Percentiles rank a stretch among this genome's conserved stretches.
phyloP scores from a whole-genome alignment of 1,140 invertebrate species.

The Venturia canescens region DNA sequence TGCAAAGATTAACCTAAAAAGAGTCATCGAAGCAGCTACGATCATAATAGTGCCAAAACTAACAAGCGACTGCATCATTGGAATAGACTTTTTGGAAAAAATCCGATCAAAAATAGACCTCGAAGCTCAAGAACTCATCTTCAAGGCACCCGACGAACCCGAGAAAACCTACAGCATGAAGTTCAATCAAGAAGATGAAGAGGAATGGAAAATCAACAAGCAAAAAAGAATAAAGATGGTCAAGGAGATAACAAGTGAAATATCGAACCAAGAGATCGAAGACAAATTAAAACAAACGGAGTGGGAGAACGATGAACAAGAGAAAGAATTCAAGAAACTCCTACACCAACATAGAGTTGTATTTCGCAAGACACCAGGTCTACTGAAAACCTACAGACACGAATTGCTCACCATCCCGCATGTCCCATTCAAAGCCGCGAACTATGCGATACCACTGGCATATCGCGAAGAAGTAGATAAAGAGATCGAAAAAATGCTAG shows the following conservation, averaged over 20 bases:
- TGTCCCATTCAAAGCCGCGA: neutral
- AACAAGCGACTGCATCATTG: neutral
- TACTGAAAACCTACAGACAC: slow-evolving; percentile 30
- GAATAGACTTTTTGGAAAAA: slow-evolving; percentile 6
- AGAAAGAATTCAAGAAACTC: neutral
- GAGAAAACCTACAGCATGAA: neutral
- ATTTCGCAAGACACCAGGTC: slow-evolving; percentile 8
- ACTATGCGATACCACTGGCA: slow-evolving; percentile 53
- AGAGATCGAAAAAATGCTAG: slow-evolving; percentile 51
- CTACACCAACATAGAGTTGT: neutral
- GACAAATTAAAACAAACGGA: neutral
- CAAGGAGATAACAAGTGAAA: neutral
- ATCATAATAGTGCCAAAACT: neutral
- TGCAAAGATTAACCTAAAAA: neutral
- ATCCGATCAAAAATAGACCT: slow-evolving; percentile 7
- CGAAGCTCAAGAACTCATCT: slow-evolving; percentile 61
- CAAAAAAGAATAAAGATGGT: neutral
- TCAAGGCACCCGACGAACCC: neutral
- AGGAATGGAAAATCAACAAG: neutral
- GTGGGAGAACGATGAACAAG: neutral
- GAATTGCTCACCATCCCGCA: slow-evolving; percentile 4
- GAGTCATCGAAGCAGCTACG: neutral
- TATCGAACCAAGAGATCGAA: slow-evolving; percentile 12
- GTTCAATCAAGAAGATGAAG: neutral
- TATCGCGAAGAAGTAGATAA: slow-evolving; percentile 47